Percentiles rank a stretch among this genome's conserved stretches.
phyloP scores from a whole-genome alignment of 2,113 vertebrate species.

The Gnathonemus longibarbis region DNA sequence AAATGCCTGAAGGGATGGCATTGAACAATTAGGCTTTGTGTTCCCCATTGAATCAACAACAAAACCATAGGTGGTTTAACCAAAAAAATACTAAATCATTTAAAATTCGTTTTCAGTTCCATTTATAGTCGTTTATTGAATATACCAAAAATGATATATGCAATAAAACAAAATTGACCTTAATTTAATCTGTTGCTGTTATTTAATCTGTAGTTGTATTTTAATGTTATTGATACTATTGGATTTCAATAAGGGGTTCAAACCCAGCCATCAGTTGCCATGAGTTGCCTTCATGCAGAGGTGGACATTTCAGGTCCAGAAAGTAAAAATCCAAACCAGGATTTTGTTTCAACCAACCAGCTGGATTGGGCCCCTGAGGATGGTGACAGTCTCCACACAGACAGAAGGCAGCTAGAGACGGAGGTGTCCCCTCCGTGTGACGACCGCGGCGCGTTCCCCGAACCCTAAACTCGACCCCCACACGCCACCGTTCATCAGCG shows the following conservation, averaged over 20 bases:
- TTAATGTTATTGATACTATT: not conserved
- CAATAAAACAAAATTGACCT: not conserved
- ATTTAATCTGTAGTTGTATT: not conserved
- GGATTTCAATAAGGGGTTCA: not conserved
- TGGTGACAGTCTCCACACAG: not conserved
- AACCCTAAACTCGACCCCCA: not conserved
- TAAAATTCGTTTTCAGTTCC: not conserved
- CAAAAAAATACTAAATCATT: not conserved
- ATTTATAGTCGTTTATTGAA: not conserved
- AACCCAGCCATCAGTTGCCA: not conserved
- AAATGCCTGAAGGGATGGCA: constrained; percentile 39
- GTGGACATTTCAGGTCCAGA: too few relatives aligned
- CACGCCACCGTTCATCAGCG: not conserved
- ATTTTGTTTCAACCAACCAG: too few relatives aligned
- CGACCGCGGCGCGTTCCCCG: not conserved
- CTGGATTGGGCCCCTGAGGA: not conserved
- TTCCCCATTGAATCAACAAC: constrained; percentile 36
- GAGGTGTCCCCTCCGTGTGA: not conserved
- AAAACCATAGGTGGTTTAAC: constrained; percentile 10
- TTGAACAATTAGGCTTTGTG: constrained; percentile 57
- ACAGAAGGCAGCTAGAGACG: not conserved
- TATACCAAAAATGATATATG: not conserved
- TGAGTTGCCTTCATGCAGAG: not conserved
- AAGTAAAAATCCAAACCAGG: too few relatives aligned
- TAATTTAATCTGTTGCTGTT: not conserved